Percentiles rank a stretch among this genome's conserved stretches.
phyloP scores from a whole-genome alignment of 2,888 invertebrate species.

The Thereva unica region DNA sequence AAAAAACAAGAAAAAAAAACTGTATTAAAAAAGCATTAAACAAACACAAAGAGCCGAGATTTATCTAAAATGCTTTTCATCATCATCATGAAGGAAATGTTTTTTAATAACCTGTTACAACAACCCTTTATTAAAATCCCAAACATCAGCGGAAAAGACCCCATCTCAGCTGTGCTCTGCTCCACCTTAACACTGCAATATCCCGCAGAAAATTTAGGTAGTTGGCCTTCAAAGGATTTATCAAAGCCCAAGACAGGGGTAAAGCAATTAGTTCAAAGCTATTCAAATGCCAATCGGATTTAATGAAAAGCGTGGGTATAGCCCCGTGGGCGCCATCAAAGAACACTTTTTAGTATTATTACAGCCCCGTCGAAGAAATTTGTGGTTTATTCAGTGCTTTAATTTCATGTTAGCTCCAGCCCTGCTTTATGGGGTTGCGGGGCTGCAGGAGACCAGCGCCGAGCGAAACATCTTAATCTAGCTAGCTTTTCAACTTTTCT shows the following conservation, averaged over 20 bases:
- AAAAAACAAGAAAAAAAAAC: too few species aligned
- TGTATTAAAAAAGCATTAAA: too few species aligned
- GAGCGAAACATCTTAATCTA: too few species aligned
- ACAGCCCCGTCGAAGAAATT: constrained; percentile 3
- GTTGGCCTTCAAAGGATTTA: constrained; percentile 34
- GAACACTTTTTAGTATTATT: constrained; percentile 19
- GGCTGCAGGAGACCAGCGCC: too few species aligned
- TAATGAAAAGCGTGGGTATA: constrained; percentile 31
- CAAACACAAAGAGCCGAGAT: too few species aligned
- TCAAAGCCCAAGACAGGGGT: constrained; percentile 17
- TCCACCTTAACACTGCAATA: constrained; percentile 5
- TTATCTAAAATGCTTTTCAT: too few species aligned
- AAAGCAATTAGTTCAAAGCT: constrained; percentile 33
- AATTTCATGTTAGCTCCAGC: constrained; percentile 4
- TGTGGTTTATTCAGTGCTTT: constrained; percentile 27
- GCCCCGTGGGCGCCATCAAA: constrained; percentile 27
- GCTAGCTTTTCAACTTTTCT: too few species aligned
- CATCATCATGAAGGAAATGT: too few species aligned
- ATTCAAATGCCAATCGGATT: constrained; percentile 34
- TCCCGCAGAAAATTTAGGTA: constrained; percentile 25
- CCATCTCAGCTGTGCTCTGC: constrained; percentile 1
- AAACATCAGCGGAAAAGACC: constrained; percentile 14
- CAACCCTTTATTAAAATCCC: constrained; percentile 19
- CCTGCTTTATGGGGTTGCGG: too few species aligned
- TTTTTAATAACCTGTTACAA: constrained; percentile 10